These are phyloP conservation scores for Galagoides demidoff DNA, from an alignment of 2,797 vertebrate species.

Conservation along the genomic window DNA sequence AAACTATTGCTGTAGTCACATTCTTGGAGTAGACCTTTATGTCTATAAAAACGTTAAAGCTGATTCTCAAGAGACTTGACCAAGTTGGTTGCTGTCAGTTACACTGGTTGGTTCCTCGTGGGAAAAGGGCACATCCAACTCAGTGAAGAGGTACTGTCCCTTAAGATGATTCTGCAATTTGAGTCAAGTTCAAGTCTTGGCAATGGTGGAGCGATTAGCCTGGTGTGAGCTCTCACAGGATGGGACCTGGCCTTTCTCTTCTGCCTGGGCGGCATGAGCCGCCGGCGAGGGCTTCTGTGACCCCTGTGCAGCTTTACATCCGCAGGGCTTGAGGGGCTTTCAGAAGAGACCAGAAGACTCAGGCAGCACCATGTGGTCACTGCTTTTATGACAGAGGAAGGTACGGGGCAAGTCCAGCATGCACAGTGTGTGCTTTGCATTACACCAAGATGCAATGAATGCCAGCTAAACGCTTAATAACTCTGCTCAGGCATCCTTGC, in stretches of 20 bases:
- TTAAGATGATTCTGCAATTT: neutral
- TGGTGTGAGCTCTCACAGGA: fast-evolving
- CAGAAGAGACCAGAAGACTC: neutral
- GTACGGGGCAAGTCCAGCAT: fast-evolving
- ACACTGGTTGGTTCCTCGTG: fast-evolving
- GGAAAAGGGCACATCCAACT: neutral
- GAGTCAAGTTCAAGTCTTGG: neutral
- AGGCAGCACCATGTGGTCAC: fast-evolving
- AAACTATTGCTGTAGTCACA: neutral
- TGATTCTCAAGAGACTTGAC: neutral
- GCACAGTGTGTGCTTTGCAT: neutral
- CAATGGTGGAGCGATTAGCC: fast-evolving
- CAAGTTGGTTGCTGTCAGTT: fast-evolving
- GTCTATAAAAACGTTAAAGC: neutral
- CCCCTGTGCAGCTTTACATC: neutral
- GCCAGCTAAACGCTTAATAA: neutral
- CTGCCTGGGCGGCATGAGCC: fast-evolving
- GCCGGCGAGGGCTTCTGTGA: neutral
- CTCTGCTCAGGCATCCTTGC: neutral
- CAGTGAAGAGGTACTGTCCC: neutral
- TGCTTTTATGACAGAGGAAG: neutral
- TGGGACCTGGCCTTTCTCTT: neutral
- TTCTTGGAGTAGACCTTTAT: neutral
- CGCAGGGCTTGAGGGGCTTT: neutral
- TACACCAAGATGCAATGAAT: neutral